Percentiles rank a stretch among this genome's conserved stretches.
phyloP scores from a whole-genome alignment of 1,140 invertebrate genomes.

The Ips typographus region DNA sequence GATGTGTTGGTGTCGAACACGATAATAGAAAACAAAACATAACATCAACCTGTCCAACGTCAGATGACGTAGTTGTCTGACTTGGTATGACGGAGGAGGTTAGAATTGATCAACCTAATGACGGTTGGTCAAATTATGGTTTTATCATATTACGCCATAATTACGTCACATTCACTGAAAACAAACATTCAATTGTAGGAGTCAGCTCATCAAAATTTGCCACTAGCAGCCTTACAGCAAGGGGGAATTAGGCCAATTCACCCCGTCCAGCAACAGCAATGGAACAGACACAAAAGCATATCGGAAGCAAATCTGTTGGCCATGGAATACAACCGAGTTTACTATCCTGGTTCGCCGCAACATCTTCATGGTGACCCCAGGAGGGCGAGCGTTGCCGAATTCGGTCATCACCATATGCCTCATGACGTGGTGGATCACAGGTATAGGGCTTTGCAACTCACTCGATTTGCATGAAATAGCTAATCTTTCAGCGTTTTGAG shows the following conservation, averaged over 20 bases:
- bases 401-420: slow-evolving; percentile 56
- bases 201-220: slow-evolving; percentile 41
- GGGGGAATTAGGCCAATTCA: slow-evolving; percentile 56
- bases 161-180: no score
- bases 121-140: no score
- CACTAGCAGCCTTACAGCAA: slow-evolving; percentile 61
- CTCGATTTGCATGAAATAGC: neutral
- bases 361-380: slow-evolving; percentile 55
- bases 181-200: neutral
- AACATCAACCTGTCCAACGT: no score
- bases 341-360: slow-evolving; percentile 43
- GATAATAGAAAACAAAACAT: no score
- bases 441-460: slow-evolving; percentile 29
- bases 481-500: slow-evolving; percentile 43
- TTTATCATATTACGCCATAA: no score
- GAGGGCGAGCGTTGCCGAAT: slow-evolving; percentile 67
- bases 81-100: no score
- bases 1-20: no score
- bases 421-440: slow-evolving; percentile 56
- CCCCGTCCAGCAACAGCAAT: slow-evolving; percentile 48
- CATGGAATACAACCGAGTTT: slow-evolving; percentile 52
- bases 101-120: no score
- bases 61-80: no score
- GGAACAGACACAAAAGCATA: slow-evolving; percentile 63
- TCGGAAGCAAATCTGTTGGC: slow-evolving; percentile 78